phyloP scores from a whole-genome alignment of 1,140 invertebrate genomes.

The Contarinia nasturtii region DNA sequence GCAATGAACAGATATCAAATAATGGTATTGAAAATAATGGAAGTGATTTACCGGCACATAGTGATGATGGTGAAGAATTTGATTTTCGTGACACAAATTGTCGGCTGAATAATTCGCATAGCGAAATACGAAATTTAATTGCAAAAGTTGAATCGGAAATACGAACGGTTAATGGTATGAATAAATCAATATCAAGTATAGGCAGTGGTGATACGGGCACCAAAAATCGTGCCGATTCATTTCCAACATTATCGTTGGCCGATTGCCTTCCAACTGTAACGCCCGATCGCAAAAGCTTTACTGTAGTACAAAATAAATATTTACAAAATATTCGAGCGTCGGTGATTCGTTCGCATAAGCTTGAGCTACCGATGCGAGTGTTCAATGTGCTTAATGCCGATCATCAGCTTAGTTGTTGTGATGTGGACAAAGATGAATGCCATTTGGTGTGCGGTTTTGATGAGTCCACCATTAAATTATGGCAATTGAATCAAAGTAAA shows the following conservation, averaged over 20 bases:
- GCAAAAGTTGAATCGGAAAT: too few relatives aligned
- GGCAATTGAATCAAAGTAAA: conserved; percentile 18
- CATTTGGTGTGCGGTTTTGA: conserved; percentile 20
- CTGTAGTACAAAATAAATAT: not conserved
- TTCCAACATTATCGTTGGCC: too few relatives aligned
- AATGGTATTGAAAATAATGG: not conserved
- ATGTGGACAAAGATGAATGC: conserved; percentile 15
- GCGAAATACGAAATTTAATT: too few relatives aligned
- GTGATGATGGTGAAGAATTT: too few relatives aligned
- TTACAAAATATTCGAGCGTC: not conserved
- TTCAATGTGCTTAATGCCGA: conserved; percentile 13
- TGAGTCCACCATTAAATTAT: conserved; percentile 17
- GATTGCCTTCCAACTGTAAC: too few relatives aligned
- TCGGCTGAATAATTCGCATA: too few relatives aligned
- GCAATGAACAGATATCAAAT: not conserved
- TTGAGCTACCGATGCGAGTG: conserved; percentile 1
- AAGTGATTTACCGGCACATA: not conserved
- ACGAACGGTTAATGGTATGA: too few relatives aligned
- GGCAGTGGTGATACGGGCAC: too few relatives aligned
- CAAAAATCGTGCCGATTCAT: too few relatives aligned
- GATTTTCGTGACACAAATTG: too few relatives aligned
- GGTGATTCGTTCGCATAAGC: not conserved
- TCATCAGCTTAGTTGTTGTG: conserved; percentile 9
- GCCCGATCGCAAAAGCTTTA: too few relatives aligned
- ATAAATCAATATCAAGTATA: too few relatives aligned